phyloP scores from a whole-genome alignment of 2,888 invertebrate genomes.

The Eulithis prunata region DNA sequence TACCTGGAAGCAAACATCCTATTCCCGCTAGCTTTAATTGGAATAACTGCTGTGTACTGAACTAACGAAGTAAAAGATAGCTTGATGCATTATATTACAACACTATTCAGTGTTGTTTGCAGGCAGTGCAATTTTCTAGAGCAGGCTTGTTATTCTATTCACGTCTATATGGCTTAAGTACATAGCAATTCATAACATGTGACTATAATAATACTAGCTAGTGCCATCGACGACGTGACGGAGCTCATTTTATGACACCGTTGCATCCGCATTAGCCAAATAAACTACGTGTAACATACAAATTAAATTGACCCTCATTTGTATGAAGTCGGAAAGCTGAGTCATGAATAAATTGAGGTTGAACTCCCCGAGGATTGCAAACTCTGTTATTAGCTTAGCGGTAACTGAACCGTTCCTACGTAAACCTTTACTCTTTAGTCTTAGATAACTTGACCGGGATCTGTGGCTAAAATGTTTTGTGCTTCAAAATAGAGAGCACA shows the following conservation, averaged over 20 bases:
- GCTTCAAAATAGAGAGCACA: background rate
- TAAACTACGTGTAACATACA: conserved; percentile 29
- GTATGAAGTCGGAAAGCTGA: conserved; percentile 41
- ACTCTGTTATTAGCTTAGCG: conserved; percentile 70
- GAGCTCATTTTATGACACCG: conserved; percentile 8
- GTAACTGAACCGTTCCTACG: conserved; percentile 51
- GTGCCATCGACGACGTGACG: conserved; percentile 1
- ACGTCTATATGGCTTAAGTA: conserved; percentile 5
- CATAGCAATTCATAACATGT: too few relatives aligned
- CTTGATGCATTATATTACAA: conserved; percentile 7
- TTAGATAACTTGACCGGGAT: conserved; percentile 25
- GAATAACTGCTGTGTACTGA: conserved; percentile 28
- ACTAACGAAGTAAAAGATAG: conserved; percentile 15
- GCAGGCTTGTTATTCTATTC: conserved; percentile 1
- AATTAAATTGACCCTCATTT: conserved; percentile 35
- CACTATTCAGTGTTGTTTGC: background rate
- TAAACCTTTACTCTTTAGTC: conserved; percentile 24
- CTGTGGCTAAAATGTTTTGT: conserved; percentile 1
- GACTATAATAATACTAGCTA: background rate
- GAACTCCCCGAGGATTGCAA: conserved; percentile 54
- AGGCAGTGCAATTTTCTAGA: conserved; percentile 4
- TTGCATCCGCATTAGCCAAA: conserved; percentile 15
- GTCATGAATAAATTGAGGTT: conserved; percentile 53
- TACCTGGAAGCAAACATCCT: conserved; percentile 32
- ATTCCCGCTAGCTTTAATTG: conserved; percentile 32